Percentiles rank a stretch among this genome's conserved stretches.
These are phyloP conservation scores for Hoplodrina blanda DNA, from an alignment of 2,888 invertebrate genomes.

Conservation along the genomic window DNA sequence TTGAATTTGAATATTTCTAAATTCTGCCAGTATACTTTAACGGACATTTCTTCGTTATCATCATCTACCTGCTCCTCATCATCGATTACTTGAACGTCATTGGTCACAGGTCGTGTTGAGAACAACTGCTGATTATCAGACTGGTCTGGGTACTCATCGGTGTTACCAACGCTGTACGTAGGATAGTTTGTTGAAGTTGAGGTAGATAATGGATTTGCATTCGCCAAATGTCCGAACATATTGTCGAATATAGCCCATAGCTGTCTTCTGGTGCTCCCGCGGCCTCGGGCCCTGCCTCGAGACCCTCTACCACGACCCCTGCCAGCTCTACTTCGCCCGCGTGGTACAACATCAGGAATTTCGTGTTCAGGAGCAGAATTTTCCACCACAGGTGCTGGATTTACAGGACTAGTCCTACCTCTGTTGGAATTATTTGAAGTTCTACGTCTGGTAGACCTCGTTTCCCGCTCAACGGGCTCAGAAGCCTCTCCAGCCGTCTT, in stretches of 20 bases:
- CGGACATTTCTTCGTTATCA: conserved; percentile 84
- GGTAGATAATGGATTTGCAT: background rate
- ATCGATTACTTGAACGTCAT: conserved; percentile 64
- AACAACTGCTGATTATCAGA: conserved; percentile 76
- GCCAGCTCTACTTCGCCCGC: background rate
- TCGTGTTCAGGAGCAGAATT: background rate
- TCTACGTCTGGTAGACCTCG: conserved; percentile 28
- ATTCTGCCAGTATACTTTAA: conserved; percentile 87
- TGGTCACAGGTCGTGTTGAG: conserved; percentile 44
- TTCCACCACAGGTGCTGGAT: background rate
- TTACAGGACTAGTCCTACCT: conserved; percentile 38
- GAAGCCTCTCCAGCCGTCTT: conserved; percentile 16
- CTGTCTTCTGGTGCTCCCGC: conserved; percentile 40
- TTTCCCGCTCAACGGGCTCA: conserved; percentile 1
- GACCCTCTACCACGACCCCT: conserved; percentile 1
- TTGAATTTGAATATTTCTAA: conserved; percentile 81
- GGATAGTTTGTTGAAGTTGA: conserved; percentile 57
- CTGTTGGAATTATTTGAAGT: conserved; percentile 43
- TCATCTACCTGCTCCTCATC: conserved; percentile 65
- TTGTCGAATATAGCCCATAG: conserved; percentile 22
- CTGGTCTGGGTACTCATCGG: conserved; percentile 80
- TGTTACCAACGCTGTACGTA: conserved; percentile 79
- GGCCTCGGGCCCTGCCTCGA: conserved; percentile 28
- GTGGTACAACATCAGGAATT: too few relatives aligned
- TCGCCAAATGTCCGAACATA: conserved; percentile 6